A percentile compares a stretch with the other conserved stretches of the same genome.
Conservation (phyloP, 2,888 invertebrate genomes). For the Eilema griseolum region DNA sequence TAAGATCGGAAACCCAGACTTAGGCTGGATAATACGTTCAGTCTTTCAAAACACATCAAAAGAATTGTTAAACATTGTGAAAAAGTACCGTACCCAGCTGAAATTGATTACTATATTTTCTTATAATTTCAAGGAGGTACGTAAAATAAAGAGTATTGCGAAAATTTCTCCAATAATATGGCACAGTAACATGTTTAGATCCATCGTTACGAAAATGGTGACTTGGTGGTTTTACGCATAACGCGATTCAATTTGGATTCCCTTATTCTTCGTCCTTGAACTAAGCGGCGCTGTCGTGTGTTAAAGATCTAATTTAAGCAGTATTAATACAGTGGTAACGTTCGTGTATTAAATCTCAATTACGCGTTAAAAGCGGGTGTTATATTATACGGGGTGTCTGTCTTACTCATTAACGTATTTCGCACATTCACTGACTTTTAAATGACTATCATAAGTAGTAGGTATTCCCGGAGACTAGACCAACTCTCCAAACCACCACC, state of each 20-base stretch:
- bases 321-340: conserved; percentile 40
- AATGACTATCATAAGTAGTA: conserved; percentile 22
- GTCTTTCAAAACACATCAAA: neutral
- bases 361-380: conserved; percentile 39
- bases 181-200: neutral
- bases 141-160: neutral
- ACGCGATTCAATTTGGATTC: conserved; percentile 25
- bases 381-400: conserved; percentile 16
- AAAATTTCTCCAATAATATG: neutral
- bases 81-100: neutral
- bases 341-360: conserved; percentile 43
- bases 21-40: too few relatives aligned
- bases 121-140: neutral
- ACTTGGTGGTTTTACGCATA: neutral
- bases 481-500: too few relatives aligned
- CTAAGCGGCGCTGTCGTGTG: conserved; percentile 37
- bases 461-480: too few relatives aligned
- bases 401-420: conserved; percentile 28
- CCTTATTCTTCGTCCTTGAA: conserved; percentile 26
- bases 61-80: neutral
- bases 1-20: too few relatives aligned
- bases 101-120: neutral
- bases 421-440: conserved; percentile 34
- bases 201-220: neutral
- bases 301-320: conserved; percentile 40